phyloP scores from a whole-genome alignment of 1,140 invertebrate species.

The Ganaspis sp. region DNA sequence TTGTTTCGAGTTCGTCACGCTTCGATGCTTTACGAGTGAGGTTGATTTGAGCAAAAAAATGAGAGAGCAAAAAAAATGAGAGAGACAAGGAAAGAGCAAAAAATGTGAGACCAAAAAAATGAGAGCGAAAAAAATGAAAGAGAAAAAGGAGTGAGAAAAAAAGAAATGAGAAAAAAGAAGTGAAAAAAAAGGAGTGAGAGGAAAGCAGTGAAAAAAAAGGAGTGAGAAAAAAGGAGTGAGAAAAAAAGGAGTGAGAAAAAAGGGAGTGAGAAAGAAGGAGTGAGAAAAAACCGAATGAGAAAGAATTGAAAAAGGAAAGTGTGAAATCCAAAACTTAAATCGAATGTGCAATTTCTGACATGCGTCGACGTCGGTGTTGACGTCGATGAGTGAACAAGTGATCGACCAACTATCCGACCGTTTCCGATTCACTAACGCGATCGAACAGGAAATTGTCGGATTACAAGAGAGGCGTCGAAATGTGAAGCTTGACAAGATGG shows the following conservation, averaged over 20 bases:
- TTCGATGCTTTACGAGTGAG: background rate
- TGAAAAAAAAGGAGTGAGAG: background rate
- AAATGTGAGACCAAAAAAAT: background rate
- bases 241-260: too few species aligned
- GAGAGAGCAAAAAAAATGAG: too few species aligned
- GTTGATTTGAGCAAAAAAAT: background rate
- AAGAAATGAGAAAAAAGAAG: background rate
- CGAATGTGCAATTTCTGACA: background rate
- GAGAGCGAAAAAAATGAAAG: too few species aligned
- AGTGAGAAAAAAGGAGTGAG: background rate
- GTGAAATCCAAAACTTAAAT: background rate
- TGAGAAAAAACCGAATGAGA: too few species aligned
- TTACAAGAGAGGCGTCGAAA: constrained; percentile 5
- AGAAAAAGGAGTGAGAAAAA: too few species aligned
- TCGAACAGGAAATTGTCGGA: constrained; percentile 17
- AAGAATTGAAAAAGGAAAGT: background rate
- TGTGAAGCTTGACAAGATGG: constrained; percentile 3
- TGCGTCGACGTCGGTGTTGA: background rate
- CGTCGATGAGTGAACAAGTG: background rate
- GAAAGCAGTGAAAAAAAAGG: background rate
- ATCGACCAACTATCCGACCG: background rate
- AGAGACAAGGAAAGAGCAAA: background rate
- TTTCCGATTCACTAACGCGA: constrained; percentile 22
- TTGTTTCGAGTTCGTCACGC: background rate
- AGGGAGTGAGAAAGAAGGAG: too few species aligned